Conservation (phyloP, 2,888 invertebrate genomes). For the Dynastes maya region DNA sequence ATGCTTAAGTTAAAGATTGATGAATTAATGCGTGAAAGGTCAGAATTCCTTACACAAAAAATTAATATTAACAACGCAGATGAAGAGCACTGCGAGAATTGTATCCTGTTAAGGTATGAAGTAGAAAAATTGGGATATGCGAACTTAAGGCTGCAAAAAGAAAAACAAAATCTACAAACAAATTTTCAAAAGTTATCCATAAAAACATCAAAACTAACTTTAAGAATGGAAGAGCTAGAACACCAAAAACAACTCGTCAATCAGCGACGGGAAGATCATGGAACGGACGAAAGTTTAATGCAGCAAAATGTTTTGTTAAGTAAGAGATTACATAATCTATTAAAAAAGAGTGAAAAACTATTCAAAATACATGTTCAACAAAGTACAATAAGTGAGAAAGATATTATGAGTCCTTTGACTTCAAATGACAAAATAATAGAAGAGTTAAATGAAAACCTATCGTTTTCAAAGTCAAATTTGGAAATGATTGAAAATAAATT, state of each 20-base stretch:
- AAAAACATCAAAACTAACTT: constrained; percentile 47
- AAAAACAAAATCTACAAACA: constrained; percentile 38
- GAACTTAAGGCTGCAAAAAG: constrained; percentile 45
- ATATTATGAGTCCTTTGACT: not conserved
- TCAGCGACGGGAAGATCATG: constrained; percentile 16
- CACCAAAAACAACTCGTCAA: constrained; percentile 12
- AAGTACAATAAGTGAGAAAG: constrained; percentile 33
- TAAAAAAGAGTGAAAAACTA: constrained; percentile 39
- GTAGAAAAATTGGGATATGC: constrained; percentile 48
- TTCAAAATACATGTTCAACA: constrained; percentile 32
- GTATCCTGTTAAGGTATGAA: constrained; percentile 36
- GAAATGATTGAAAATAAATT: constrained; percentile 47
- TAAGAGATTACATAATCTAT: constrained; percentile 34
- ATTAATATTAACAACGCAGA: not conserved
- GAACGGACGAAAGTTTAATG: constrained; percentile 15
- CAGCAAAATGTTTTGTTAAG: constrained; percentile 37
- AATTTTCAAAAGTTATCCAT: constrained; percentile 46
- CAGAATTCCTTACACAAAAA: constrained; percentile 9
- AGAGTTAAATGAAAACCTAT: constrained; percentile 40
- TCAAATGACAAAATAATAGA: constrained; percentile 36
- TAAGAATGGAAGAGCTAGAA: constrained; percentile 48
- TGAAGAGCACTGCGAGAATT: constrained; percentile 32
- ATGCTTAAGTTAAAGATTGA: constrained; percentile 34
- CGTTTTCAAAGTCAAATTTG: constrained; percentile 39
- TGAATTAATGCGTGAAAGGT: constrained; percentile 33